Evolutionary conservation across 2,888 invertebrate genomes (phyloP).

Genomic region (Synergus laeviventris): DNA sequence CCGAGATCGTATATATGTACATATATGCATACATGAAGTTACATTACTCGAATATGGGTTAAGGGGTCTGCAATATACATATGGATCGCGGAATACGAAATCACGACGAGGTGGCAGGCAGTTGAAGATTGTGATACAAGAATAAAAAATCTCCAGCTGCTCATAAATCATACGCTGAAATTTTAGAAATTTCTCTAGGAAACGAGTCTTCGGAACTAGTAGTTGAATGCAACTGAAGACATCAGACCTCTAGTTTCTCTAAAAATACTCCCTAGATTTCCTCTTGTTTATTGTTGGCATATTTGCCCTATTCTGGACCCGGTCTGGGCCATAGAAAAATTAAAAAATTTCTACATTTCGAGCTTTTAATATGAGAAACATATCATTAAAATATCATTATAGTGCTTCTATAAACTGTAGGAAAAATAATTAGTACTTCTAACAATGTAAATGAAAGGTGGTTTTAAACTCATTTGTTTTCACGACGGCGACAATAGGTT

Average conservation of each 20-base stretch:
- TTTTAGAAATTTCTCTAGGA: not conserved
- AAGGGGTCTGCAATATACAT: slow-evolving; percentile 59
- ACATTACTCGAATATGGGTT: slow-evolving; percentile 65
- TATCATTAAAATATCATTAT: not conserved
- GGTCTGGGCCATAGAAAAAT: too few relatives aligned
- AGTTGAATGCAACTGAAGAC: too few relatives aligned
- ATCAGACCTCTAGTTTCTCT: too few relatives aligned
- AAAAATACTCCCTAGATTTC: too few relatives aligned
- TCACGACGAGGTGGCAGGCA: not conserved
- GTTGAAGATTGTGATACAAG: not conserved
- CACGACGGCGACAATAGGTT: not conserved
- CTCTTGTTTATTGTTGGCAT: too few relatives aligned
- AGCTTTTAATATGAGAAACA: not conserved
- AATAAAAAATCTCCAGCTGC: not conserved
- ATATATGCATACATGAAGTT: slow-evolving; percentile 58
- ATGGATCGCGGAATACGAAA: slow-evolving; percentile 60
- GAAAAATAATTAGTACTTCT: not conserved
- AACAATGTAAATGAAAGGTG: not conserved
- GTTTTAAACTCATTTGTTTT: not conserved
- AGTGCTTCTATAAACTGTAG: not conserved
- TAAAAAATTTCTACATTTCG: too few relatives aligned
- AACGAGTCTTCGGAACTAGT: not conserved
- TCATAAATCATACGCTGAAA: not conserved
- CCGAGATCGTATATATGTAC: slow-evolving; percentile 49
- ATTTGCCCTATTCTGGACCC: too few relatives aligned